These are phyloP conservation scores for Neostethus bicornis DNA, from an alignment of 2,797 vertebrate species.

Conservation along the genomic window DNA sequence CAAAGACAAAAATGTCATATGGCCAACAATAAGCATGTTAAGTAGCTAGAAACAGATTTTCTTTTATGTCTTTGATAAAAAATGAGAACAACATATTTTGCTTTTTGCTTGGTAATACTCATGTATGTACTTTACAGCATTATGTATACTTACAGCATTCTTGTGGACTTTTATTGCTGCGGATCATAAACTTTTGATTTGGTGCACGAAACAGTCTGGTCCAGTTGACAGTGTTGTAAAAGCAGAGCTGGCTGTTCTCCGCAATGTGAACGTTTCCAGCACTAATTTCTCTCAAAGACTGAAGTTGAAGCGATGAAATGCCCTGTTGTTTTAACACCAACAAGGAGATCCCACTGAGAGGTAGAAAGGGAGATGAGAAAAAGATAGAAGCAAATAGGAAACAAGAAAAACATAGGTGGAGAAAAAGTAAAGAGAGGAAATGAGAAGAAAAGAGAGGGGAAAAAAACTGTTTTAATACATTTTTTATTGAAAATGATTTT, in stretches of 20 bases:
- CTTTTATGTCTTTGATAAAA: too few species aligned
- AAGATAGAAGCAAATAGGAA: constrained; percentile 23
- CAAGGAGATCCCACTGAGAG: constrained; percentile 91
- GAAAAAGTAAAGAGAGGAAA: background rate
- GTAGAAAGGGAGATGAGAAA: constrained; percentile 22
- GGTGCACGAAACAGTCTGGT: constrained; percentile 88
- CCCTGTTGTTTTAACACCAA: constrained; percentile 95
- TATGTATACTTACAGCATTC: constrained; percentile 98
- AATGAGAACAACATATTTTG: background rate
- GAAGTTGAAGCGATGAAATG: constrained; percentile 92
- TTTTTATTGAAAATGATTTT: background rate
- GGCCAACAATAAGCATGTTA: background rate
- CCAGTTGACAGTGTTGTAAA: constrained; percentile 97
- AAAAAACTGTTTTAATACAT: constrained; percentile 12
- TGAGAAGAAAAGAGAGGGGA: constrained; percentile 1
- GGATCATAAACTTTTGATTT: constrained; percentile 90
- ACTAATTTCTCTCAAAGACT: constrained; percentile 94
- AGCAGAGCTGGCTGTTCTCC: constrained; percentile 95
- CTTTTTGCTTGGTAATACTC: background rate
- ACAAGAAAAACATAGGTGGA: background rate
- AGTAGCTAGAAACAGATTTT: background rate
- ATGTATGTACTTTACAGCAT: too few species aligned
- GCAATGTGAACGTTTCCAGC: constrained; percentile 96
- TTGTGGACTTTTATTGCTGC: constrained; percentile 88
- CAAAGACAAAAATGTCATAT: too few species aligned